Evolutionary conservation across 2,888 invertebrate genomes (phyloP).

Genomic region (Harmothoe impar): DNA sequence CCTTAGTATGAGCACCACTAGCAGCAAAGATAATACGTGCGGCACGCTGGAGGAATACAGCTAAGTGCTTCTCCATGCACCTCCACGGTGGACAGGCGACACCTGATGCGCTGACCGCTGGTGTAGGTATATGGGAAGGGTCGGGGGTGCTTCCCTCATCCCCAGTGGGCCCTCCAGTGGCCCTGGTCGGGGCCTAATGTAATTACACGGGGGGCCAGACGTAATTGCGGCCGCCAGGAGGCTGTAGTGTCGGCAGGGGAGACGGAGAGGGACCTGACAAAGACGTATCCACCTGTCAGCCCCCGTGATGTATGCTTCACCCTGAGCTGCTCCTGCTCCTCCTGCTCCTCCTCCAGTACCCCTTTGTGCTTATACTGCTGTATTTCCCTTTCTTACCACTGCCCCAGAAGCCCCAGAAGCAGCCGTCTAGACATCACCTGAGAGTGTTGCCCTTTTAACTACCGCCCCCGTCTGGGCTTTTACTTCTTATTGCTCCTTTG

Average conservation of each 20-base stretch:
- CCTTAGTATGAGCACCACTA: too few species aligned
- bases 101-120: background rate
- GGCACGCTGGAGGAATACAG: background rate
- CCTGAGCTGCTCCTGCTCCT: background rate
- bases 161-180: background rate
- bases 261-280: background rate
- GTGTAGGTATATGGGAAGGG: background rate
- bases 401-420: background rate
- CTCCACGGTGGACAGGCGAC: background rate
- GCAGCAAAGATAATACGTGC: too few species aligned
- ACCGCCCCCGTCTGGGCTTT: too few species aligned
- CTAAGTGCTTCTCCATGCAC: background rate
- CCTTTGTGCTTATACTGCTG: background rate
- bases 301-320: background rate
- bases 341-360: background rate
- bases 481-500: too few species aligned
- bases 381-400: background rate
- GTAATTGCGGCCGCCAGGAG: slow-evolving; percentile 10
- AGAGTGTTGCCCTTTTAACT: too few species aligned
- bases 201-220: slow-evolving; percentile 10
- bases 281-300: slow-evolving; percentile 26
- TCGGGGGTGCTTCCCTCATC: background rate
- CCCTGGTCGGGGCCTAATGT: background rate
- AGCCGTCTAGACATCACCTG: too few species aligned
- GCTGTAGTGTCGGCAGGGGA: slow-evolving; percentile 1